Evolutionary conservation across 1,140 invertebrate species (phyloP).

Genomic region (Drosophila melanogaster): DNA sequence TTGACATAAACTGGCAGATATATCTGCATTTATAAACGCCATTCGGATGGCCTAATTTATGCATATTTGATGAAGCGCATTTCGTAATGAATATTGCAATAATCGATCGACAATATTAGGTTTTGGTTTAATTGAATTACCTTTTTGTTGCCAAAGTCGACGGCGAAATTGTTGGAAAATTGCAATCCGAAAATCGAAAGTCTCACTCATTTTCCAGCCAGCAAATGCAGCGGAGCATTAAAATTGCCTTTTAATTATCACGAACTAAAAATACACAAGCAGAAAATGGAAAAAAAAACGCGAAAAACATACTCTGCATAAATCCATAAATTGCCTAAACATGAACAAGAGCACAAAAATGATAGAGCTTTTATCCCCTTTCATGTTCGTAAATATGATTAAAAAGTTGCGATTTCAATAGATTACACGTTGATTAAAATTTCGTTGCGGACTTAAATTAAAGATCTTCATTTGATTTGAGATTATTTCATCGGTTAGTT

Average conservation of each 20-base stretch:
- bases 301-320: constrained; percentile 37
- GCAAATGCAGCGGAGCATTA: constrained; percentile 55
- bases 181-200: constrained; percentile 38
- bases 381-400: constrained; percentile 6
- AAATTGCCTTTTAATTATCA: constrained; percentile 74
- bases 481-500: no score
- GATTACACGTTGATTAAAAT: constrained; percentile 7
- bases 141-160: constrained; percentile 5
- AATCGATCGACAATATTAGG: constrained; percentile 13
- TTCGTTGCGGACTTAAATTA: not conserved
- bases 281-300: constrained; percentile 13
- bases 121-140: constrained; percentile 13
- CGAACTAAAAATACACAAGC: constrained; percentile 21
- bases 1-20: constrained; percentile 18
- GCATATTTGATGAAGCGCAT: constrained; percentile 10
- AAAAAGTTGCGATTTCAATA: constrained; percentile 12
- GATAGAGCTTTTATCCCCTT: not conserved
- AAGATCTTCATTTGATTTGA: not conserved
- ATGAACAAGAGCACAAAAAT: constrained; percentile 29
- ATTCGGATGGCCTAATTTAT: constrained; percentile 23
- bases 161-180: constrained; percentile 22
- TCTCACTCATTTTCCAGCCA: constrained; percentile 16
- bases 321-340: constrained; percentile 55
- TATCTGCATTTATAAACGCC: not conserved
- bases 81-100: constrained; percentile 13